Percentiles rank a stretch among this genome's conserved stretches.
Evolutionary conservation across 2,113 vertebrate species (phyloP).

Genomic region (Meles meles): DNA sequence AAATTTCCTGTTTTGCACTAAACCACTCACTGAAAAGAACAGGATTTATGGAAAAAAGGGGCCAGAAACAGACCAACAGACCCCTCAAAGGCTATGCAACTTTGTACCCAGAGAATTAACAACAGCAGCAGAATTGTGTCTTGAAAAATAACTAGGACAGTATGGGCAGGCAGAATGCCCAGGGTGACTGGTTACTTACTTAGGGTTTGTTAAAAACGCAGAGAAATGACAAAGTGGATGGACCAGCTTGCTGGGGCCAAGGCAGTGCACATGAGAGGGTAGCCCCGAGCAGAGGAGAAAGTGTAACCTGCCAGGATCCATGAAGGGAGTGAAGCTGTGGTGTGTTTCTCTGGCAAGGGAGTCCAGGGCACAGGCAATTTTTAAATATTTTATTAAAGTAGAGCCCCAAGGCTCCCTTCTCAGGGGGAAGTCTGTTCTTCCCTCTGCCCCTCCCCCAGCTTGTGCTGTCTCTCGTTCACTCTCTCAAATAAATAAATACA

Average conservation of each 20-base stretch:
- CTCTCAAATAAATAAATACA: background rate
- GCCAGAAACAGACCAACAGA: background rate
- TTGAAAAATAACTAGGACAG: background rate
- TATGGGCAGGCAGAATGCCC: background rate
- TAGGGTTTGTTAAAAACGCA: background rate
- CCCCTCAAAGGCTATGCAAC: background rate
- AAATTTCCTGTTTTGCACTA: background rate
- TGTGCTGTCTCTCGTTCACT: background rate
- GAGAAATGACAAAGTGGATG: background rate
- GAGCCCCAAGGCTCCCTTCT: background rate
- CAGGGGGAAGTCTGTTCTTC: background rate
- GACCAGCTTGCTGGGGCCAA: background rate
- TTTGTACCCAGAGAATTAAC: background rate
- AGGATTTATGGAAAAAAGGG: background rate
- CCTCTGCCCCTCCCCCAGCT: background rate
- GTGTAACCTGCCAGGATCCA: background rate
- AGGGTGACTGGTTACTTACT: background rate
- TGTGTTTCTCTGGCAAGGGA: background rate
- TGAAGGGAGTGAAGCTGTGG: background rate
- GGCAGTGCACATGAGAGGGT: background rate
- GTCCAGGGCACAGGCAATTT: background rate
- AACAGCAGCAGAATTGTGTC: background rate
- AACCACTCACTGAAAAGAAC: background rate
- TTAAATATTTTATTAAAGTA: background rate
- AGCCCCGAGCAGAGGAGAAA: background rate